Evolutionary conservation across 2,113 vertebrate genomes (phyloP), one percentile per base, ranked within the genome.

Genomic region (Chunga burmeisteri): DNA sequence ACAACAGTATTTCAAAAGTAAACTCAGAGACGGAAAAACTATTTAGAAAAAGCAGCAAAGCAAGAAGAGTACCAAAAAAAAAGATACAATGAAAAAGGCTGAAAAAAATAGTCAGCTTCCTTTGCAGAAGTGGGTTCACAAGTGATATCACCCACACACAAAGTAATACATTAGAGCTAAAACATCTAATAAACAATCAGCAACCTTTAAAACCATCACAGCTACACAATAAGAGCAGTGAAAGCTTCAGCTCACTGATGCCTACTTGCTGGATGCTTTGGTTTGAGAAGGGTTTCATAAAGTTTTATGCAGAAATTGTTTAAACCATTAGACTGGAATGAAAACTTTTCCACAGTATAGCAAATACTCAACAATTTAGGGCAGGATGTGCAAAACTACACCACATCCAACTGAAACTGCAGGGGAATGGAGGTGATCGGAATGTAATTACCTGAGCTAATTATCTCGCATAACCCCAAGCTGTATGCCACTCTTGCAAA

Each of bases 371-470:
- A 26, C 58, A 77, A 96, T 91, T 91, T 94, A 97, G 93, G 91
- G 85, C 91, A 94, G 66, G 66, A 61, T 65, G 63, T 49, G 42
- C 65, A 85, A 94, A 97, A 84, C 38, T 80, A n/a, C 25, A 75
- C n/a, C 81, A 87, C 71, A 88, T 59, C n/a, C 91, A 93, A 55
- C 6, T 62, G 71, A 91, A 96, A 77, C 94, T 95, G 84, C 91
- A 91, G 74, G 84, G 78, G 84, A 36, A 95, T 66, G 50, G 73
- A 95, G 81, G 71, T 47, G 66, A 97, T 86, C 78, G 63, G 86
- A 91, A 96, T 49, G 66, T 91, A 97, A 97, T 96, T 97, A 96
- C 84, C 87, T 94, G 78, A 91, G 42, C 67, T 96, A 97, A 97
- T 96, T 97, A 97, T 88, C 91, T 90, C 90, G 67, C 62, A 80